Evolutionary conservation across 2,888 invertebrate species (phyloP), one percentile per base, ranked within the genome.

Genomic region (Lasius fuliginosus): DNA sequence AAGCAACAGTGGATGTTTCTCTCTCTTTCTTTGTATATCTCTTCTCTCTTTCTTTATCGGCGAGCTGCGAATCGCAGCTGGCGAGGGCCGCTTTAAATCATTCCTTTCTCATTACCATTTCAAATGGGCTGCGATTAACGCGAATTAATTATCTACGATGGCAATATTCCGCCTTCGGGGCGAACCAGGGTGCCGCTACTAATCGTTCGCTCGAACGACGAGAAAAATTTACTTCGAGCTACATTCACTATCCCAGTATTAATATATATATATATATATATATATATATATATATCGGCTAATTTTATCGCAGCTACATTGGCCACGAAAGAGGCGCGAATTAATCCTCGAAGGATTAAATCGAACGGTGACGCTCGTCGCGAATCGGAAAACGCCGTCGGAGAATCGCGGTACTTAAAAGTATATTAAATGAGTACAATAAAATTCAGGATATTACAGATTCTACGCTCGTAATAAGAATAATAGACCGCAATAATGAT

Each of bases 91-190:
- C 84, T 88, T 87, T 86, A 87, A 91, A 88, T 90, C 89, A 85
- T 87, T 79, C 85, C 82, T 81, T 76, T 86, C 87, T 91, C 90
- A 86, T 92, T 91, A 90, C 82, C 89, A 90, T 91, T 92, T 83
- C 89, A 88, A 91, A 91, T 90, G 88, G 87, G 79, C 81, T 86
- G 86, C 91, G 89, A 92, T 92, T 91, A 92, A 92, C 89, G 89
- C 86, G 89, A 90, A 90, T 91, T 92, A 92, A 92, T 92, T 92
- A 92, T 89, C 88, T 85, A 86, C 85, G 84, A 83, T n/a, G 83
- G 87, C 89, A 88, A 90, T 90, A 90, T 89, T 69, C 76, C 86
- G 84, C 85, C 83, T 83, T 12, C 56, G 46, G 69, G 53, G 58
- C 79, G 68, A 77, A 67, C 53, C 76, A 77, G 67, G 18, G n/a